Base-by-base conservation (phyloP, 2,888 invertebrate species). In the Polia nebulosa region DNA sequence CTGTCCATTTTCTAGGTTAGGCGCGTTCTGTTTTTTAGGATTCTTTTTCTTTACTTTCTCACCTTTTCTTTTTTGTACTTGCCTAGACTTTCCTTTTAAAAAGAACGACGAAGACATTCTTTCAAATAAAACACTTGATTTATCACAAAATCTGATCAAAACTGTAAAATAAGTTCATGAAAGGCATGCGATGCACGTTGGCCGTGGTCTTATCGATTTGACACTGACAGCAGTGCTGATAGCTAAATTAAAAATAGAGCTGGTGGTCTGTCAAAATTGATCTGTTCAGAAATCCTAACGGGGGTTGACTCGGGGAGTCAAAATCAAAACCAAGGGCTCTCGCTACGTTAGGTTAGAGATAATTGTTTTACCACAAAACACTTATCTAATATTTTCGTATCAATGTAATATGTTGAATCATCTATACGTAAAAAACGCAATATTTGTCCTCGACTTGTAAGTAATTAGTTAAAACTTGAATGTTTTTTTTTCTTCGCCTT, bases 21-120 rank as follows among this genome's bases (percentile, higher is more conserved):
- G 88, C 76, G 79, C 85, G 75, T 84, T 91, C 81, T 85, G 88
- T 87, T 91, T 95, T 80, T 94, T 93, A 3, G 88, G 87, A 71
- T 91, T 93, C 66, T 87, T 91, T 84, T 92, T 94, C 80, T 90
- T 92, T 34, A 92, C 72, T 88, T 92, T 94, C 15, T 95, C 95
- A 25, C 94, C 92, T 87, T 96, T 96, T 79, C 96, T 93, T 83
- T 96, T 96, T 47, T 94, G 94, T 34, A 93, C 92, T 82, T 94
- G 93, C 78, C 96, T 96, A 1, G 96, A 96, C 87, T 96, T 96
- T 41, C 96, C 96, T 92, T 96, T 97, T 47, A 96, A 87, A 78
- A 97, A 97, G 88, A 97, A 97, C 7, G 96, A 96, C 13, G 97
- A 96, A 32, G 96, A 96, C 96, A 95, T 95, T 57, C 27, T 63